Evolutionary conservation across 2,888 invertebrate species (phyloP).

Genomic region (Polyploca ridens): DNA sequence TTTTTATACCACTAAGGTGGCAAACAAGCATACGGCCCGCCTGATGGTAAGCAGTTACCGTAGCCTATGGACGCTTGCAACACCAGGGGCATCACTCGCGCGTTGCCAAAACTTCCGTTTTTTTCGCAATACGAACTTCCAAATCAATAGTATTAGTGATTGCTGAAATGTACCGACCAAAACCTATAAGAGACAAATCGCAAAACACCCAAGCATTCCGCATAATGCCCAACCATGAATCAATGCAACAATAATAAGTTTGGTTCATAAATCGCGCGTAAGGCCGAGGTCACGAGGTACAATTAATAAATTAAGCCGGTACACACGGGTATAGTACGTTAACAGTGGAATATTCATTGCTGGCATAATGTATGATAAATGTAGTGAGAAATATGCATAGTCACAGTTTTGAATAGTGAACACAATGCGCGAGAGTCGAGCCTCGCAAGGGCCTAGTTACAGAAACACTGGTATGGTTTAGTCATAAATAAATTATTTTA

Average conservation of each 20-base stretch:
- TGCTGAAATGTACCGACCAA: background rate
- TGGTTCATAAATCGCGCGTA: conserved; percentile 58
- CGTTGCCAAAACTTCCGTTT: too few relatives aligned
- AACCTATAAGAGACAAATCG: background rate
- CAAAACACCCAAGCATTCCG: background rate
- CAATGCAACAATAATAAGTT: conserved; percentile 54
- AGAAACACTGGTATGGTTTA: conserved; percentile 23
- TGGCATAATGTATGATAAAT: conserved; percentile 74
- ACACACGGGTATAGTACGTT: conserved; percentile 50
- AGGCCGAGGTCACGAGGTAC: conserved; percentile 60
- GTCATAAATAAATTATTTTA: background rate
- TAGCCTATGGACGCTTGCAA: too few relatives aligned
- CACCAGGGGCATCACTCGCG: too few relatives aligned
- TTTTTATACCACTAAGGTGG: too few relatives aligned
- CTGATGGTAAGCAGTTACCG: too few relatives aligned
- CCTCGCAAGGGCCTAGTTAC: conserved; percentile 20
- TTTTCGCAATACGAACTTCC: too few relatives aligned
- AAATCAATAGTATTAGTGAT: too few relatives aligned
- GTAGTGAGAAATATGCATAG: conserved; percentile 71
- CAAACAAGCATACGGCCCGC: too few relatives aligned
- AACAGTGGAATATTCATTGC: conserved; percentile 79
- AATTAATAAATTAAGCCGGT: conserved; percentile 74
- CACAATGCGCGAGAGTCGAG: conserved; percentile 44
- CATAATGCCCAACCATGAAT: conserved; percentile 32
- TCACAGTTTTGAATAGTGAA: conserved; percentile 52